phyloP scores from a whole-genome alignment of 2,797 vertebrate species.

The Sebastes minor region DNA sequence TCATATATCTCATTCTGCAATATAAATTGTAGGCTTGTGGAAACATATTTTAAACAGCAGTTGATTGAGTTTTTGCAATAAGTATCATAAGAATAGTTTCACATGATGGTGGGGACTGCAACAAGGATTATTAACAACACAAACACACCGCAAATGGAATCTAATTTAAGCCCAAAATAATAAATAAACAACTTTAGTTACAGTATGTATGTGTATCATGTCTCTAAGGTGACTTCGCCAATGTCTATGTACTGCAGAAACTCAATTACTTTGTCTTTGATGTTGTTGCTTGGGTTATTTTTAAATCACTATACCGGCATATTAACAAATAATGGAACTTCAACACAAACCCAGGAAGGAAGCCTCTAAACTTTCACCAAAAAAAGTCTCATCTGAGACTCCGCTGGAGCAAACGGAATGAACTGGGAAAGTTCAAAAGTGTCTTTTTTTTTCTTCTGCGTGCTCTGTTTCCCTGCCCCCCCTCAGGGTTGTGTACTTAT shows the following conservation, averaged over 20 bases:
- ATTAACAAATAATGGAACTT: slow-evolving; percentile 12
- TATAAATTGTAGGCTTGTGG: background rate
- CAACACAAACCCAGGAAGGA: background rate
- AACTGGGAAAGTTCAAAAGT: slow-evolving; percentile 43
- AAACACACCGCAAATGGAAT: background rate
- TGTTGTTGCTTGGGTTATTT: background rate
- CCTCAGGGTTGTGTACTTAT: slow-evolving; percentile 45
- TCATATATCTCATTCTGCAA: background rate
- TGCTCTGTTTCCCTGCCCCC: slow-evolving; percentile 2
- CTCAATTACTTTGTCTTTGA: background rate
- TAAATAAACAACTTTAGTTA: background rate
- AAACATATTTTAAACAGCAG: background rate
- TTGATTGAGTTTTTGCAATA: background rate
- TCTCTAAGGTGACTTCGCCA: background rate
- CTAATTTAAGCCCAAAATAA: background rate
- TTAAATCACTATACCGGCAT: background rate
- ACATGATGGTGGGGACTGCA: background rate
- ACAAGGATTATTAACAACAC: background rate
- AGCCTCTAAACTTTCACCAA: slow-evolving; percentile 6
- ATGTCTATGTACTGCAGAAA: background rate
- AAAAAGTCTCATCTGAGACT: slow-evolving; percentile 17
- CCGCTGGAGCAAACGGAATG: slow-evolving; percentile 1
- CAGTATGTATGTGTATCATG: background rate
- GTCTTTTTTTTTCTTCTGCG: background rate
- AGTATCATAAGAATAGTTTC: background rate